These are phyloP conservation scores for Andrena dorsata DNA, from an alignment of 2,888 invertebrate species.

Conservation along the genomic window DNA sequence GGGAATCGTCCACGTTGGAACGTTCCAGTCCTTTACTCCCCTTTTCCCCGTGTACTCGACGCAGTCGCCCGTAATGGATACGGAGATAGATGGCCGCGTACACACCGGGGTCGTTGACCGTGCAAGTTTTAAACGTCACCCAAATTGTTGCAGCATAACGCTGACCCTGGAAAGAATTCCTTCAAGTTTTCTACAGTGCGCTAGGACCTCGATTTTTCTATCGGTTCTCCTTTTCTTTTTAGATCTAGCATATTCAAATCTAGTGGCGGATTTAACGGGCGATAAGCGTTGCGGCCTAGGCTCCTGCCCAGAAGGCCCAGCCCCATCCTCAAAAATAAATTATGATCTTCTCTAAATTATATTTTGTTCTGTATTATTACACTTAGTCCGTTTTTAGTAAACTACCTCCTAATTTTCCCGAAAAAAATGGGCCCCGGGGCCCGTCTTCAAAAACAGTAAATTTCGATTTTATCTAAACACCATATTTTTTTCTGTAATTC, in stretches of 20 bases:
- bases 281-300: too few species aligned
- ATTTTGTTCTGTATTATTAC: too few species aligned
- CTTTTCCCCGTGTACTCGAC: conserved; percentile 22
- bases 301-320: too few species aligned
- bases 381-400: too few species aligned
- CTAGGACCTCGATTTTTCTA: neutral
- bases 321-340: too few species aligned
- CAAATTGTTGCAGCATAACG: conserved; percentile 19
- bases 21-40: conserved; percentile 39
- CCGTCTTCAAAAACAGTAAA: too few species aligned
- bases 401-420: too few species aligned
- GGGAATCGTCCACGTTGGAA: neutral
- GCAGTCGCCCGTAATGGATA: conserved; percentile 40
- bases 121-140: conserved; percentile 16
- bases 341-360: too few species aligned
- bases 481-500: too few species aligned
- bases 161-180: neutral
- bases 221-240: neutral
- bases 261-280: too few species aligned
- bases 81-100: conserved; percentile 30
- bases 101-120: conserved; percentile 23
- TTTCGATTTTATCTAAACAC: too few species aligned
- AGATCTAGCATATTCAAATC: neutral
- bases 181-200: neutral
- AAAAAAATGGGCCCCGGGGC: too few species aligned